Evolutionary conservation across 2,888 invertebrate species (phyloP).

Genomic region (Drosophila picticornis): DNA sequence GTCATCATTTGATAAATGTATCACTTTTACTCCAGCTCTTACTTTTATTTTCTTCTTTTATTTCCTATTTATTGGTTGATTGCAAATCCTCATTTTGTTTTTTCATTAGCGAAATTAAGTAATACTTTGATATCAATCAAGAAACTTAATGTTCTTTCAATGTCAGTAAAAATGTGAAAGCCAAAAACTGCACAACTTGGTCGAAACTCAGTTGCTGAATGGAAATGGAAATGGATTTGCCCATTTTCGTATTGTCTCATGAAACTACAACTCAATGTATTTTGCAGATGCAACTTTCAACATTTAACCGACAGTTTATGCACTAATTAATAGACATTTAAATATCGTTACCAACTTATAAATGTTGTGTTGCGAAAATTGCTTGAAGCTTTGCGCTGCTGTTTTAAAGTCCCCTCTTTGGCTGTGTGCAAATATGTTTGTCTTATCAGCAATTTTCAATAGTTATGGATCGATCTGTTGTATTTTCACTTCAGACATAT

Average conservation of each 20-base stretch:
- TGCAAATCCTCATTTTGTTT: background rate
- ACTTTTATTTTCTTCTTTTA: background rate
- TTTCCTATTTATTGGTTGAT: background rate
- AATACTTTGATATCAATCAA: background rate
- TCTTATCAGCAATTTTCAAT: background rate
- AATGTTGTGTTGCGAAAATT: background rate
- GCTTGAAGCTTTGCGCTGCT: background rate
- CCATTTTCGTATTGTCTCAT: background rate
- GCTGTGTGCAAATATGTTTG: background rate
- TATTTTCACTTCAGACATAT: background rate
- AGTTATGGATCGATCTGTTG: background rate
- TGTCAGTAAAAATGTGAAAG: background rate
- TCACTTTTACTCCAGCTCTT: background rate
- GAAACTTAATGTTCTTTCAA: background rate
- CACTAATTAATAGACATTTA: background rate
- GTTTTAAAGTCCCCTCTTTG: background rate
- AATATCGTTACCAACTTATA: background rate
- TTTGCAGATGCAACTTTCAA: background rate
- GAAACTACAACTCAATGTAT: background rate
- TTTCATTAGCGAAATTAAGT: no score
- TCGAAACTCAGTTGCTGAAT: background rate
- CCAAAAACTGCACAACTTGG: background rate
- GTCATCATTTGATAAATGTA: slow-evolving; percentile 2
- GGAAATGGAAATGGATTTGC: background rate
- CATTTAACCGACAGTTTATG: background rate